These are phyloP conservation scores for Limonius californicus DNA, from an alignment of 1,140 invertebrate genomes.

Conservation along the genomic window DNA sequence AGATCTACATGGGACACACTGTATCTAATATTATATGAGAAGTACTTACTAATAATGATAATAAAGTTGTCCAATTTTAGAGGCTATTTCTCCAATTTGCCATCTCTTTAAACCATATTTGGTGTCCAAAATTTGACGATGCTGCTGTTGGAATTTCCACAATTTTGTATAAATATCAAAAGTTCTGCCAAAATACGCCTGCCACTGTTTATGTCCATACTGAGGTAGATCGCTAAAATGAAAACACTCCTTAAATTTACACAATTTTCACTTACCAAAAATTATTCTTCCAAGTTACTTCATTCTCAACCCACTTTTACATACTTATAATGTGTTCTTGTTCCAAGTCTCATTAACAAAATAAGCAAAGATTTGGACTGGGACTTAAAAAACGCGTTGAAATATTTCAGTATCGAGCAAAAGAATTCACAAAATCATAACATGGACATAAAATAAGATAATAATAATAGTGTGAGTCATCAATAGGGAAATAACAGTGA, in stretches of 20 bases:
- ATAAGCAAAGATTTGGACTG: no score
- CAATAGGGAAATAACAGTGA: not conserved
- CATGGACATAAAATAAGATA: slow-evolving; percentile 15
- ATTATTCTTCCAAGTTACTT: no score
- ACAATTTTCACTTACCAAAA: no score
- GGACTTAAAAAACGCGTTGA: no score
- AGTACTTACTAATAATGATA: slow-evolving; percentile 95
- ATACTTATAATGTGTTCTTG: no score
- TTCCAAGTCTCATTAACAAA: no score
- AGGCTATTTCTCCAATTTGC: slow-evolving; percentile 98
- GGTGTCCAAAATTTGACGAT: slow-evolving; percentile 84
- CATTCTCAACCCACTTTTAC: no score
- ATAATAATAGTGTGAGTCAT: slow-evolving; percentile 5
- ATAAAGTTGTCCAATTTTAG: slow-evolving; percentile 97
- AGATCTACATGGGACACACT: no score
- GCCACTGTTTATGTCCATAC: slow-evolving; percentile 98
- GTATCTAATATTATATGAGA: no score
- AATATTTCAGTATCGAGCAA: no score
- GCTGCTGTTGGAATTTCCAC: slow-evolving; percentile 98
- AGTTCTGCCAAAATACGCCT: slow-evolving; percentile 93
- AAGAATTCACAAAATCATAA: no score
- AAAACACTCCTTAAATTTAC: no score
- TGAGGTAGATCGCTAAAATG: slow-evolving; percentile 86
- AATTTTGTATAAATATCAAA: slow-evolving; percentile 98
- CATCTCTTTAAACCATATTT: slow-evolving; percentile 96